These are phyloP conservation scores for Athripsodes cinereus DNA, from an alignment of 2,888 invertebrate species.

Conservation along the genomic window DNA sequence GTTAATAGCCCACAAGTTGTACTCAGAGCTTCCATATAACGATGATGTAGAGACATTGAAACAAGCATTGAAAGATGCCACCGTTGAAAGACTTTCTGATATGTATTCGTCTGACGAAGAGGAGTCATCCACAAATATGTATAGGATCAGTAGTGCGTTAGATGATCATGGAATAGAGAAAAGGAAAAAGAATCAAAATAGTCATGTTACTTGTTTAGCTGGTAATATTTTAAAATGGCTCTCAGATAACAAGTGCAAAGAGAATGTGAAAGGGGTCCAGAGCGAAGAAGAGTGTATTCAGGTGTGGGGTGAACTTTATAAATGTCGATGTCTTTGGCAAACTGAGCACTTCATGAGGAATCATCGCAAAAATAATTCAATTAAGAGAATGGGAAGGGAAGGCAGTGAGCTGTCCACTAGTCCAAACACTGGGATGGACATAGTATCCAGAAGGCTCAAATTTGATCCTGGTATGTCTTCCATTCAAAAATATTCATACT, in stretches of 20 bases:
- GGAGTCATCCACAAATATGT: conserved; percentile 38
- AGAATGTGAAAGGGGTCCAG: conserved; percentile 43
- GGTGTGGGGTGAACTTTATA: conserved; percentile 52
- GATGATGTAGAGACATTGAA: conserved; percentile 41
- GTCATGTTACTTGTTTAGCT: conserved; percentile 42
- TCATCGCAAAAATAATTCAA: conserved; percentile 47
- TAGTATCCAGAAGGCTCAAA: conserved; percentile 37
- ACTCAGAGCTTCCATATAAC: conserved; percentile 40
- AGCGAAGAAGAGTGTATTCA: conserved; percentile 53
- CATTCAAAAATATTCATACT: too few species aligned
- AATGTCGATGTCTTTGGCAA: conserved; percentile 61
- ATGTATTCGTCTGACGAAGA: conserved; percentile 55
- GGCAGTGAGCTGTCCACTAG: conserved; percentile 36
- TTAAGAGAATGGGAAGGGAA: conserved; percentile 37
- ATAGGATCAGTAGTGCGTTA: conserved; percentile 38
- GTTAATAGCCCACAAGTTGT: conserved; percentile 55
- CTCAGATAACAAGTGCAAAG: conserved; percentile 34
- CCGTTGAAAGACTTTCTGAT: conserved; percentile 41
- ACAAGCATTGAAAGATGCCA: conserved; percentile 40
- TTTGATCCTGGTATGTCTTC: conserved; percentile 35
- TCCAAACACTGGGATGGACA: conserved; percentile 37
- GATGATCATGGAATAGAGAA: neutral
- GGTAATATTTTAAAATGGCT: conserved; percentile 44
- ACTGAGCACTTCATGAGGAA: conserved; percentile 47
- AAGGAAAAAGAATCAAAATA: conserved; percentile 32